Conservation (phyloP, 2,797 vertebrate genomes). For the Thripadectes ignobilis region DNA sequence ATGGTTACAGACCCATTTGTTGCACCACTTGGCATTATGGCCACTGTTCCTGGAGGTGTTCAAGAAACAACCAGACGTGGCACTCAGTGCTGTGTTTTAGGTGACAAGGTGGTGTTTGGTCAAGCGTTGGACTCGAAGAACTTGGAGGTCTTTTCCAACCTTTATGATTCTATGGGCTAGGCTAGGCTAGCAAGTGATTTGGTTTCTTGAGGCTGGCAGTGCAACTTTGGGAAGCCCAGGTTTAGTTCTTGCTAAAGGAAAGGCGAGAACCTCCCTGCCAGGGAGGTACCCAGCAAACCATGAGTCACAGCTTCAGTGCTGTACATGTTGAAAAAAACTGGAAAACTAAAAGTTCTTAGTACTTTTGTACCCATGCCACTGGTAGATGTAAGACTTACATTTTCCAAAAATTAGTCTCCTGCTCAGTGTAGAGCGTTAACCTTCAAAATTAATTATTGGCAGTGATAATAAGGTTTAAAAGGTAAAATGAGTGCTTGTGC, state of each 20-base stretch:
- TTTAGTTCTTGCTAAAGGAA: background rate
- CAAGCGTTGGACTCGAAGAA: background rate
- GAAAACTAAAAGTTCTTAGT: background rate
- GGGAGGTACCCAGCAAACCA: background rate
- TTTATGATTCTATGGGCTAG: background rate
- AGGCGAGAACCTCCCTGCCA: background rate
- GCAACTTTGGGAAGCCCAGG: background rate
- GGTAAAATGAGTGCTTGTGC: background rate
- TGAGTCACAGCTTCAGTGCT: background rate
- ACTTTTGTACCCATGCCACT: background rate
- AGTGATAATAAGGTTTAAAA: background rate
- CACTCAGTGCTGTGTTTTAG: background rate
- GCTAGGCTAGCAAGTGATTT: background rate
- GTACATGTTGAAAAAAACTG: background rate
- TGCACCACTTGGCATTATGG: background rate
- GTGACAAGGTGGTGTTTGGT: background rate
- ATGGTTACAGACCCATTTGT: background rate
- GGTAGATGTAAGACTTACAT: rapidly evolving
- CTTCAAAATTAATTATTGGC: background rate
- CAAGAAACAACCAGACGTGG: background rate
- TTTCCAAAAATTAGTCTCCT: background rate
- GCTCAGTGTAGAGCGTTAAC: background rate
- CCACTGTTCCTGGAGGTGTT: background rate
- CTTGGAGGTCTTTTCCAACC: background rate
- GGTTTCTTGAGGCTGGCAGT: background rate